Base-by-base conservation (phyloP, 2,888 invertebrate species). In the Pycnomerus fuliginosus region DNA sequence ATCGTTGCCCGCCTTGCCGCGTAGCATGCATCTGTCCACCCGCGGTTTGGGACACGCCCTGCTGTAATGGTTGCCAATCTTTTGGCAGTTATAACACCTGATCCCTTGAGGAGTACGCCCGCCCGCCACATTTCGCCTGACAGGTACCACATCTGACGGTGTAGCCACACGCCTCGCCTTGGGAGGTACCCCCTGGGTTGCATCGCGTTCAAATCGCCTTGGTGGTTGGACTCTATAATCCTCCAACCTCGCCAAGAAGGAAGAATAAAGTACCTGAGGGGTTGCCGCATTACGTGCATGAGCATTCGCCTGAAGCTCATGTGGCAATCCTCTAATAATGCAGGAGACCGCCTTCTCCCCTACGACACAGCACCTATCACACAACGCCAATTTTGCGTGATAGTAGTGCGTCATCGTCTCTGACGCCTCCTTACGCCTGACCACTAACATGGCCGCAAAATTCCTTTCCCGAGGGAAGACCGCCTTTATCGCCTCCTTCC, bases 321-420 rank as follows among this genome's bases (percentile, higher is more conserved):
- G 20, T 29, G 40, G 25, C 2, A 44, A 22, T 7, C 44, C 44
- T 17, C 31, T n/a, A 10, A 44, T 41, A 13, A 44, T 38, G 8
- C 30, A 30, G 2, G 40, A 32, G n/a, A 40, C 29, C n/a, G 40
- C 36, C 4, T 10, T 28, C n/a, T 22, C 30, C 8, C 33, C 33
- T 1, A n/a, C 5, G 8, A 33, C 2, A 8, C 23, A 12, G 12
- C 16, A 16, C 20, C 23, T 44, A 12, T 47, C 24, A 11, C 25
- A 22, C 16, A 31, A 56, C 53, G 41, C 54, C 55, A 35, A 47
- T 56, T 2, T 61, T 32, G 2, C 58, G 28, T 16, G 60, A 55
- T 28, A 64, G 28, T 62, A 65, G 22, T 53, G 56, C 2, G 60
- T 58, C 60, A 62, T 64, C 2, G 55, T 48, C 30, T 32, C 48